Percentiles rank a stretch among this genome's conserved stretches.
These are phyloP conservation scores for Epinephelus awoara DNA, from an alignment of 2,797 vertebrate genomes.

Conservation along the genomic window DNA sequence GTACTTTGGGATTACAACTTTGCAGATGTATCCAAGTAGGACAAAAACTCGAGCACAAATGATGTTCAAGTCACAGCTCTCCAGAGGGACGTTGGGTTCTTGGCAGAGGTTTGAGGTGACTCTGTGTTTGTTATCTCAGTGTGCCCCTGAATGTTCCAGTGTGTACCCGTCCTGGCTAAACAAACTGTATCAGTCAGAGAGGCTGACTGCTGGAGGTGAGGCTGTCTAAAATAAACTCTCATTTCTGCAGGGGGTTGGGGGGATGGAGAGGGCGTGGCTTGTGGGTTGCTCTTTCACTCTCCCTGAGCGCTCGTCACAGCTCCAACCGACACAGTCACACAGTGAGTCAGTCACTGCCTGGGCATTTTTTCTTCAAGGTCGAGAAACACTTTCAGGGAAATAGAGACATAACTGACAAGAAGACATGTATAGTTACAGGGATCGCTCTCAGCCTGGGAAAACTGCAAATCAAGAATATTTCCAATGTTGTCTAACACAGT, in stretches of 20 bases:
- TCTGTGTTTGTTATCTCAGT: conserved; percentile 45
- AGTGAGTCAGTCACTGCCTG: conserved; percentile 62
- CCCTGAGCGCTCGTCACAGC: conserved; percentile 23
- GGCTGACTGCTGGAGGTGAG: conserved; percentile 48
- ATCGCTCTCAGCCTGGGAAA: neutral
- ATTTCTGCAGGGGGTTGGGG: conserved; percentile 28
- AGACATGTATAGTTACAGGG: neutral
- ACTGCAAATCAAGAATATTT: neutral
- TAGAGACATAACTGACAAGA: conserved; percentile 21
- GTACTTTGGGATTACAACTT: neutral
- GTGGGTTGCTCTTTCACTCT: conserved; percentile 27
- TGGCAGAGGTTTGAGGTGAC: conserved; percentile 47
- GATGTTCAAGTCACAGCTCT: conserved; percentile 1
- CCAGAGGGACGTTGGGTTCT: conserved; percentile 26
- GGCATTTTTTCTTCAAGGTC: conserved; percentile 67
- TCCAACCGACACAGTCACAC: conserved; percentile 48
- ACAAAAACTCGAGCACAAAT: conserved; percentile 6
- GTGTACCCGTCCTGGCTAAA: conserved; percentile 36
- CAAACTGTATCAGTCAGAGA: conserved; percentile 46
- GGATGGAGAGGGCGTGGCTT: conserved; percentile 37
- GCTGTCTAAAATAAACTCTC: conserved; percentile 57
- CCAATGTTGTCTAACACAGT: neutral
- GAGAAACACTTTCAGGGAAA: conserved; percentile 26
- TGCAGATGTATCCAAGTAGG: neutral
- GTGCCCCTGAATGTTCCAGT: conserved; percentile 43